Evolutionary conservation across 2,113 vertebrate species (phyloP), one percentile per base, ranked within the genome.

Genomic region (Syngnathus typhle): DNA sequence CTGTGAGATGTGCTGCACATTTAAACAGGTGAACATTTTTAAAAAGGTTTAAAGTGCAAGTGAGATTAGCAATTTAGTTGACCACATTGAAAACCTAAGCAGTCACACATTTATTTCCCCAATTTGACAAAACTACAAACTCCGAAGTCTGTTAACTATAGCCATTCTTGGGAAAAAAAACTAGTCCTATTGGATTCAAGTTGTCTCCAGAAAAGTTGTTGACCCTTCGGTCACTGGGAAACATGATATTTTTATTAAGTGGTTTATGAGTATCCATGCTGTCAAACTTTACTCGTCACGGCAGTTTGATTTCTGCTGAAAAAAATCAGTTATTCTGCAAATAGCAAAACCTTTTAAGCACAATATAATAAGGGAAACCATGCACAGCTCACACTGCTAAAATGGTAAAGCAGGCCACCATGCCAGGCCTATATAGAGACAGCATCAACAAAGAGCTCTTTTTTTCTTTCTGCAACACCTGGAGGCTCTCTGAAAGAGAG

Each of bases 1-100:
- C 79, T 79, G 75, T 63, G 75, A 78, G 84, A 78, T 75, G 82
- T 87, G 27, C 2, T 74, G 84, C 75, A 83, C 76, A 82, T 71
- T 80, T 76, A 72, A 84, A 77, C 61, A 79, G 79, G 74, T 69
- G 72, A 65, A 32, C 27, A 32, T 3, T 32, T 32, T 32, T 32
- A 32, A 32, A 32, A 32, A 71, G 69, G 64, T 76, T 74, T 75
- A 77, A 81, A 68, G 75, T 73, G 80, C 68, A 69, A 47, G 64
- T 65, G 58, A 66, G 5, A 58, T 47, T 16, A 15, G 44, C 13
- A 12, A 11, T 12, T 43, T 43, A 19, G 62, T 46, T 46, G 21
- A 49, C 62, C 44, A 47, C 15, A 32, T 49, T 19, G 19, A 46
- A 46, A 46, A 46, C 13, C 1, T 8, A 12, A 8, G 27, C 21